Base-by-base conservation (phyloP, 1,140 invertebrate genomes). In the Agraylea sexmaculata region DNA sequence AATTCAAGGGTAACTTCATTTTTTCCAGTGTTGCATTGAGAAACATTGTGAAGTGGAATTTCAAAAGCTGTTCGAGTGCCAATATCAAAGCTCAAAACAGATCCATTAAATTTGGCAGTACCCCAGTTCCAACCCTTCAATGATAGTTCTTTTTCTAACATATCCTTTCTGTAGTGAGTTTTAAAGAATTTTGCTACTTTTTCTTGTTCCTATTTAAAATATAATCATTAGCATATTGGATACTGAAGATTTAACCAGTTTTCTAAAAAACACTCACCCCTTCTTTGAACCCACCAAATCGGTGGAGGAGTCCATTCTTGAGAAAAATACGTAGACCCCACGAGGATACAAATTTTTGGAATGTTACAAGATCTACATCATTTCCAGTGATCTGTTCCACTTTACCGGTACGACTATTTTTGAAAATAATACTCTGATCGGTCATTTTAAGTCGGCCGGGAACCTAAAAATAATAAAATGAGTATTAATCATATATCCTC, bases 91-190 rank as follows among this genome's bases (percentile, higher is more conserved):
- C 83, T 87, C 1, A 99, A 59, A 2, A 87, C 78, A 35, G 90
- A 85, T 17, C 92, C 94, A 58, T 80, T 77, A 59, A 99, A 98
- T 51, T 91, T 86, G 8, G 88, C 87, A 1, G 84, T 86, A 32
- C 96, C 96, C 89, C 95, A 99, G 65, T 99, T 99, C 93, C 94
- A 99, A 4, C 96, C 96, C 65, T 94, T 97, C 0, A 98, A 66
- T 52, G 86, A 88, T 22, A 94, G 62, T 53, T 99, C 93, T 56
- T 90, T 90, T 59, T 87, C 84, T 41, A 91, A 59, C 83, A 89
- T 78, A 50, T 88, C 75, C 54, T 84, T 82, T 32, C 83, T 77
- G 49, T 91, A 94, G 50, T 83, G 83, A 4, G 74, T 66, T 54
- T 83, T 75, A 51, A 93, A 88, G 60, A 87, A 91, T 51, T 88